Evolutionary conservation across 2,113 vertebrate genomes (phyloP).

Genomic region (Cygnus buccinator): DNA sequence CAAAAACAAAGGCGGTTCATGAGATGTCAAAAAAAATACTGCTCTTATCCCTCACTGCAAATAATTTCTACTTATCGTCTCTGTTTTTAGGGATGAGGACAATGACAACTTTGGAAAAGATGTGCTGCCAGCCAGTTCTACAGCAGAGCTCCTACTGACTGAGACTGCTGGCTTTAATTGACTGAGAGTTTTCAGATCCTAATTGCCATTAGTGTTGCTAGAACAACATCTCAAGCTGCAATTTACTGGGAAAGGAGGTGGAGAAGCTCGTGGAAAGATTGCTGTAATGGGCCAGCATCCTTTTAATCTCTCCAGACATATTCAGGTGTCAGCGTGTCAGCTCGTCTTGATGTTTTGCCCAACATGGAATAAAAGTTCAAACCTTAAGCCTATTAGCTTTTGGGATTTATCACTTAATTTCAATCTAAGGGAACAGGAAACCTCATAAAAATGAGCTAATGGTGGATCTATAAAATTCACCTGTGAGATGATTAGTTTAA

Average conservation of each 20-base stretch:
- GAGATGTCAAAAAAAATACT: neutral
- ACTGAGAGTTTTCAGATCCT: neutral
- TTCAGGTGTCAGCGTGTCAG: neutral
- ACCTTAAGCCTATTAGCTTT: neutral
- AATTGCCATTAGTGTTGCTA: neutral
- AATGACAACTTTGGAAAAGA: conserved; percentile 8
- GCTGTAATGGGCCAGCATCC: neutral
- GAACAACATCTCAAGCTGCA: neutral
- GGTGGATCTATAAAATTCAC: conserved; percentile 15
- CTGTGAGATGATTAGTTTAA: neutral
- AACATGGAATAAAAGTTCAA: neutral
- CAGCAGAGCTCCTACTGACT: neutral
- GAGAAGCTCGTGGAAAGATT: neutral
- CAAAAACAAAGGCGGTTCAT: neutral
- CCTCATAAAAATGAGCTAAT: neutral
- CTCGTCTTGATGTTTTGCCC: neutral
- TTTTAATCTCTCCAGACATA: neutral
- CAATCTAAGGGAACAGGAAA: neutral
- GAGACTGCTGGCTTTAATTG: neutral
- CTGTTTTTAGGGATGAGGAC: neutral
- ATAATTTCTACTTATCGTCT: neutral
- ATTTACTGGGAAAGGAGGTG: neutral
- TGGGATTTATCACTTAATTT: conserved; percentile 19
- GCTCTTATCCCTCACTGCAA: neutral
- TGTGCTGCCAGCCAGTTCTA: neutral